phyloP scores from a whole-genome alignment of 2,797 vertebrate genomes.

The Periparus ater region DNA sequence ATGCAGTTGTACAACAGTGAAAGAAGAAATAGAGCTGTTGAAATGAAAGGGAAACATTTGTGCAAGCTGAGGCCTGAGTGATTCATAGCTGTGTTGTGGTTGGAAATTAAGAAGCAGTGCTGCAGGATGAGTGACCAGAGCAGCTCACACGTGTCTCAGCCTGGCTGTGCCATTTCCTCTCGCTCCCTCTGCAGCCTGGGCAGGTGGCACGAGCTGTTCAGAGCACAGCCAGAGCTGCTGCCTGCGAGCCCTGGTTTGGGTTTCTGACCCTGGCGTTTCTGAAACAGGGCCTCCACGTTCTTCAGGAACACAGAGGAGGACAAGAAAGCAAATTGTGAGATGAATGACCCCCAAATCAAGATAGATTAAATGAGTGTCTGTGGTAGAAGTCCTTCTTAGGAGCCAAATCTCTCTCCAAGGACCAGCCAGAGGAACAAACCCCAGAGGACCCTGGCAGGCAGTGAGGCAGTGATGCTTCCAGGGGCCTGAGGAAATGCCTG shows the following conservation, averaged over 20 bases:
- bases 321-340: not conserved
- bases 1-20: not conserved
- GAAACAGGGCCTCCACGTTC: not conserved
- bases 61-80: not conserved
- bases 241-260: not conserved
- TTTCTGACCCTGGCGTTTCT: not conserved
- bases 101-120: not conserved
- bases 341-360: not conserved
- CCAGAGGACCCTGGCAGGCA: not conserved
- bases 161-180: not conserved
- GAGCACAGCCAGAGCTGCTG: not conserved
- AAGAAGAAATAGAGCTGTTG: not conserved
- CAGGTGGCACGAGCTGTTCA: rapidly evolving
- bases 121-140: not conserved
- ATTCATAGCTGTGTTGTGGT: not conserved
- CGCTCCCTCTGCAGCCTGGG: not conserved
- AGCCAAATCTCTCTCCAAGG: not conserved
- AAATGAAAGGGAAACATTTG: not conserved
- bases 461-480: not conserved
- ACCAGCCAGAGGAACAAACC: not conserved
- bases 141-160: not conserved
- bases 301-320: not conserved
- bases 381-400: not conserved
- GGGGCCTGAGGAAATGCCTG: not conserved
- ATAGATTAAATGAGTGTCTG: not conserved